These are phyloP conservation scores for Dicrostonyx torquatus DNA, from an alignment of 2,797 vertebrate species.

Conservation along the genomic window DNA sequence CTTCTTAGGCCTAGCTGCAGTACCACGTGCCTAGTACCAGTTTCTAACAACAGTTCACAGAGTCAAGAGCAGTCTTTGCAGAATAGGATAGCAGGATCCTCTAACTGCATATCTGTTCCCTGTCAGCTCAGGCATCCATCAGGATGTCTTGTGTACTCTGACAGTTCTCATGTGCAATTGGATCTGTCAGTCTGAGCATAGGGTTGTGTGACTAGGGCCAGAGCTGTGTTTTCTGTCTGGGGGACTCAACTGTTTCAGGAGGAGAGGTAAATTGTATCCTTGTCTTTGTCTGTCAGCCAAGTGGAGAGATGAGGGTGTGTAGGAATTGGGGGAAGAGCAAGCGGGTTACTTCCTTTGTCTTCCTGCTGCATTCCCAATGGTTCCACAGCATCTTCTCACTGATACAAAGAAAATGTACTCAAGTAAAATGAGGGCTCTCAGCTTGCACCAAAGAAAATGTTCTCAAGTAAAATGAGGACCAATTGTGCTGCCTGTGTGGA, in stretches of 20 bases:
- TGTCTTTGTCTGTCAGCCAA: neutral
- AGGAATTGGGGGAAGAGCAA: neutral
- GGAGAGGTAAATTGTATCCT: neutral
- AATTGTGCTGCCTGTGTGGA: neutral
- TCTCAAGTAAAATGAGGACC: neutral
- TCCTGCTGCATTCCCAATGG: neutral
- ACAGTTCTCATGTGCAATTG: neutral
- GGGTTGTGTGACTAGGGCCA: neutral
- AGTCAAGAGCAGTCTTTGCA: neutral
- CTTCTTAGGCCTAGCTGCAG: constrained; percentile 39
- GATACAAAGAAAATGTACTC: neutral
- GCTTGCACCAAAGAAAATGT: neutral
- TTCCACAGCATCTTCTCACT: neutral
- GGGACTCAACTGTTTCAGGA: neutral
- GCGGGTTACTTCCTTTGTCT: neutral
- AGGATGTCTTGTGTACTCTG: neutral
- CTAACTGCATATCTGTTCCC: neutral
- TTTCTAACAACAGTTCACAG: constrained; percentile 56
- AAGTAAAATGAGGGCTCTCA: neutral
- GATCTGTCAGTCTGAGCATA: neutral
- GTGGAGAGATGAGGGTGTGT: neutral
- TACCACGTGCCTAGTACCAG: neutral
- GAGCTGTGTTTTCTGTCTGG: neutral
- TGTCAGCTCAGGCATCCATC: neutral
- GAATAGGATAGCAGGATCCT: neutral